Percentiles rank a stretch among this genome's conserved stretches.
Evolutionary conservation across 1,140 invertebrate species (phyloP).

Genomic region (Eueides isabella): DNA sequence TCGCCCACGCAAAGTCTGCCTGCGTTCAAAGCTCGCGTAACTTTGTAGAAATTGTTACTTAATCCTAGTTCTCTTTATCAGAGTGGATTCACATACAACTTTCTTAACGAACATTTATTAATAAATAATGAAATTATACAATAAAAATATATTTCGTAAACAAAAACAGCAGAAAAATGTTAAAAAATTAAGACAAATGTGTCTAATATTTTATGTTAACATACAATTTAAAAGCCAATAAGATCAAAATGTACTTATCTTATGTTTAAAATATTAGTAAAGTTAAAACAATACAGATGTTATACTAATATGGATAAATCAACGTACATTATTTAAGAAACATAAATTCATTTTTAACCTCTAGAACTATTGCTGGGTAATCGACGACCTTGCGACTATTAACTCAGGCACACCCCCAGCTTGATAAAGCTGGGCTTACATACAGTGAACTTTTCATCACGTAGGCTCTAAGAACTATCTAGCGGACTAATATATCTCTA

Average conservation of each 20-base stretch:
- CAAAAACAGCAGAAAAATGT: not conserved
- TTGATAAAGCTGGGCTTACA: not conserved
- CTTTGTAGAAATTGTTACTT: not conserved
- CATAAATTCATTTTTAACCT: not conserved
- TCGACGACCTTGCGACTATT: slow-evolving; percentile 20
- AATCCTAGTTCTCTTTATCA: not conserved
- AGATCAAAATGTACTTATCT: no score
- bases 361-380: slow-evolving; percentile 1
- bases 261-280: no score
- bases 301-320: not conserved
- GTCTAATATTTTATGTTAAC: not conserved
- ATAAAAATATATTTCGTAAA: not conserved
- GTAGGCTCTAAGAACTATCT: not conserved
- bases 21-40: slow-evolving; percentile 22
- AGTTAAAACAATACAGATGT: not conserved
- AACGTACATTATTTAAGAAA: not conserved
- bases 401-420: slow-evolving; percentile 3
- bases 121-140: not conserved
- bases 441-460: not conserved
- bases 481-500: no score
- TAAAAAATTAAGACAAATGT: not conserved
- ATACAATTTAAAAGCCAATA: not conserved
- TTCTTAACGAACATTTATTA: not conserved
- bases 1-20: slow-evolving; percentile 68
- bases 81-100: not conserved